phyloP scores from a whole-genome alignment of 2,797 vertebrate species.

The Parotocinclus haroldoi region DNA sequence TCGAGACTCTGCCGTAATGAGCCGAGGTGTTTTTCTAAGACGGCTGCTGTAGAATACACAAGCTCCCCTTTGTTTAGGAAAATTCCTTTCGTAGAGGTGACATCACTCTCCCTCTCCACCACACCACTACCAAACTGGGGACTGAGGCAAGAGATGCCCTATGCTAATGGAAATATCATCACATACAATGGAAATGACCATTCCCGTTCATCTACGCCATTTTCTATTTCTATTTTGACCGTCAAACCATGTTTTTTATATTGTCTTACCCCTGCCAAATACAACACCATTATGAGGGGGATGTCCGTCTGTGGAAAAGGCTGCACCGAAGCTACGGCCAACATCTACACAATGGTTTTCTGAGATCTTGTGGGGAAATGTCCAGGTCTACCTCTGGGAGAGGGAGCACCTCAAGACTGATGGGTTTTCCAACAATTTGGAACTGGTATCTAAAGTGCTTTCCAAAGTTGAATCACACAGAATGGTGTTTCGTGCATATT shows the following conservation, averaged over 20 bases:
- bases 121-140: constrained; percentile 15
- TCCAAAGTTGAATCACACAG: constrained; percentile 27
- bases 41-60: constrained; percentile 36
- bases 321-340: constrained; percentile 57
- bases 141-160: constrained; percentile 12
- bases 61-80: constrained; percentile 47
- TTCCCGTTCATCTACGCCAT: no score
- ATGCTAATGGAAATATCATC: constrained; percentile 7
- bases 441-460: constrained; percentile 25
- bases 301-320: constrained; percentile 25
- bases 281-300: constrained; percentile 56
- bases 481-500: constrained; percentile 43
- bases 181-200: not conserved
- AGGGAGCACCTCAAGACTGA: constrained; percentile 48
- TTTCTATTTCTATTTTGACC: no score
- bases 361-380: constrained; percentile 44
- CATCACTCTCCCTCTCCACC: constrained; percentile 43
- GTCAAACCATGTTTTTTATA: constrained; percentile 58
- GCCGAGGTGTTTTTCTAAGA: constrained; percentile 46
- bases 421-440: constrained; percentile 49
- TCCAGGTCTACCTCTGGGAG: constrained; percentile 47
- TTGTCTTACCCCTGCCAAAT: constrained; percentile 51
- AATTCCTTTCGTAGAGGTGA: constrained; percentile 47
- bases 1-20: constrained; percentile 37
- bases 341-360: constrained; percentile 54